Conservation (phyloP, 2,888 invertebrate genomes). For the Atethmia centrago region DNA sequence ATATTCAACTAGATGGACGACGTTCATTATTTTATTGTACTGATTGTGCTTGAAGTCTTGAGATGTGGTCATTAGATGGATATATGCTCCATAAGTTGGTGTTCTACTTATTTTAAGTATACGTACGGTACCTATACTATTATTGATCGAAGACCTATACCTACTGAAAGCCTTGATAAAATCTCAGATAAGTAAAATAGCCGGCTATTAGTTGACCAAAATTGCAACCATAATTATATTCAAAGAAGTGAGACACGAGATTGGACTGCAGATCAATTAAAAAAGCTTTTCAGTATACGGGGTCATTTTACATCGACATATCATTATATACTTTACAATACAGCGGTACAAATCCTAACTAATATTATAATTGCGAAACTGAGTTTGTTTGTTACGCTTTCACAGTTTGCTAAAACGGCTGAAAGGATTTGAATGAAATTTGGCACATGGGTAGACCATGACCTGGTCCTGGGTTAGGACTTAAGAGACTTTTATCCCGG, state of each 20-base stretch:
- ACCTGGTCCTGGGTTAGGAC: too few relatives aligned
- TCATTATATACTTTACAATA: too few relatives aligned
- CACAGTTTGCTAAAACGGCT: too few relatives aligned
- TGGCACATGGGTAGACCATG: too few relatives aligned
- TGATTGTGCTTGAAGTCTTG: slow-evolving; percentile 52
- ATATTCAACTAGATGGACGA: slow-evolving; percentile 72
- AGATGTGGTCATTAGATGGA: slow-evolving; percentile 29
- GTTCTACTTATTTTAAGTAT: background rate
- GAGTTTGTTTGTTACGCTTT: too few relatives aligned
- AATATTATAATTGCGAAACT: too few relatives aligned
- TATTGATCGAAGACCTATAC: too few relatives aligned
- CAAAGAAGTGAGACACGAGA: background rate
- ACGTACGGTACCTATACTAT: background rate
- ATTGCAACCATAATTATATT: background rate
- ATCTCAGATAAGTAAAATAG: background rate
- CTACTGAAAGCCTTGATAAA: background rate
- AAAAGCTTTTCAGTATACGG: background rate
- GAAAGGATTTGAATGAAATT: too few relatives aligned
- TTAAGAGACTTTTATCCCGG: too few relatives aligned
- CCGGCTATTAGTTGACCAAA: background rate
- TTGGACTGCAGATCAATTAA: background rate
- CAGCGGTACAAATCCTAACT: too few relatives aligned
- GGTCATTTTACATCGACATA: background rate
- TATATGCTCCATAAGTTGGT: background rate
- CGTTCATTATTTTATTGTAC: slow-evolving; percentile 67